Conservation (phyloP, 92 coral and sea anemone species). For the Bergia sp. region DNA sequence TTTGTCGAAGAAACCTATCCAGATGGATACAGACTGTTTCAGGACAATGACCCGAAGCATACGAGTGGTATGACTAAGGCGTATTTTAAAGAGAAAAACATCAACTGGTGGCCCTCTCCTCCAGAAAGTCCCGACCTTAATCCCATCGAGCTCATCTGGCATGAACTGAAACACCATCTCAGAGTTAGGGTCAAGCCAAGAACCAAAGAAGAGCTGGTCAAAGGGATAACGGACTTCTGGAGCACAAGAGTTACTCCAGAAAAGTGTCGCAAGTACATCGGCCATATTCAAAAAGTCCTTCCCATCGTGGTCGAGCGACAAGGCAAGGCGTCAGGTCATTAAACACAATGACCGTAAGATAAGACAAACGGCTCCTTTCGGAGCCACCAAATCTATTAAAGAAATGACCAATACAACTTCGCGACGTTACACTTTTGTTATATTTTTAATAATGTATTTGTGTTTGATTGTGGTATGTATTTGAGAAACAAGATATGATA, state of each 20-base stretch:
- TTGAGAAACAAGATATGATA: too few relatives aligned
- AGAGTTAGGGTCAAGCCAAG: constrained; percentile 38
- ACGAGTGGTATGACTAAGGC: constrained; percentile 5
- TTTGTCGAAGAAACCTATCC: constrained; percentile 33
- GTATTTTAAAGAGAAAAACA: constrained; percentile 18
- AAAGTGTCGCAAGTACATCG: constrained; percentile 58
- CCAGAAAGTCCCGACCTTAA: too few relatives aligned
- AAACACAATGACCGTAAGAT: background rate
- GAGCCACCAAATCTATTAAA: too few relatives aligned
- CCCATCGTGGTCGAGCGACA: constrained; percentile 45
- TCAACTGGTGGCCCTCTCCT: constrained; percentile 65
- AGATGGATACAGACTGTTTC: constrained; percentile 53
- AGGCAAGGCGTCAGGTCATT: constrained; percentile 58
- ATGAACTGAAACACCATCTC: constrained; percentile 53
- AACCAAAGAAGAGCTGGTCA: constrained; percentile 43
- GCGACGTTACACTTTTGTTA: too few relatives aligned
- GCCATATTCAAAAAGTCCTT: constrained; percentile 54
- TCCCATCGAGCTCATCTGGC: constrained; percentile 60
- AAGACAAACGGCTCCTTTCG: background rate
- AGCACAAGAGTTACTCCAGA: constrained; percentile 48
- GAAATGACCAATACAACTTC: too few relatives aligned
- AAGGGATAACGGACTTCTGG: constrained; percentile 58
- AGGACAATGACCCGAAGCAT: constrained; percentile 21
- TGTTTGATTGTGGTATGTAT: too few relatives aligned
- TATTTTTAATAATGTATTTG: too few relatives aligned